Evolutionary conservation across 2,888 invertebrate species (phyloP).

Genomic region (Venusia cambrica): DNA sequence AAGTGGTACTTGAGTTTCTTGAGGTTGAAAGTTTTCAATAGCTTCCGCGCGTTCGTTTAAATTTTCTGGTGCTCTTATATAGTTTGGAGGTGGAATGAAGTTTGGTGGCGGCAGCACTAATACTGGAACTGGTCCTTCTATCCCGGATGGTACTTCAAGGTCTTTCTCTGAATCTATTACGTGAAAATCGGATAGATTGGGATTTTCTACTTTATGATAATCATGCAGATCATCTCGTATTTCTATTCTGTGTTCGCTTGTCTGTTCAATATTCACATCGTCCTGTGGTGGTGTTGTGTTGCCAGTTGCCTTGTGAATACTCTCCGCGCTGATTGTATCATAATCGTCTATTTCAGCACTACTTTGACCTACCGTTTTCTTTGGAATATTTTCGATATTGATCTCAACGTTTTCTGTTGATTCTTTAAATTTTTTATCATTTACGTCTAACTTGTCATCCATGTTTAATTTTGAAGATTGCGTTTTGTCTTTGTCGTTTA

Average conservation of each 20-base stretch:
- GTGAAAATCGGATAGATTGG: constrained; percentile 55
- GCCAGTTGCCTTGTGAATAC: background rate
- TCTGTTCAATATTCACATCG: constrained; percentile 13
- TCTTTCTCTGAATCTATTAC: constrained; percentile 69
- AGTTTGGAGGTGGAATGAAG: constrained; percentile 34
- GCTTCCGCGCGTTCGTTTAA: background rate
- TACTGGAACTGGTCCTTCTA: constrained; percentile 68
- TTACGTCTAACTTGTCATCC: constrained; percentile 16
- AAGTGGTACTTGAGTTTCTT: background rate
- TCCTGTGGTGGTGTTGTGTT: background rate
- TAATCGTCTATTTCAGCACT: background rate
- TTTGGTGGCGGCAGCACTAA: constrained; percentile 58
- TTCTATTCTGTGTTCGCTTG: constrained; percentile 21
- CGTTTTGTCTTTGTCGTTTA: constrained; percentile 1
- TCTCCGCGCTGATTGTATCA: background rate
- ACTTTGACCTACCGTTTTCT: background rate
- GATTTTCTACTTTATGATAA: constrained; percentile 42
- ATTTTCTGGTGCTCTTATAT: constrained; percentile 7
- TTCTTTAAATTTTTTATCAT: constrained; percentile 6
- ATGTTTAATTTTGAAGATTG: constrained; percentile 1
- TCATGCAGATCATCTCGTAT: constrained; percentile 21
- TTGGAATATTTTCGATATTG: background rate
- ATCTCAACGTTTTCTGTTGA: background rate
- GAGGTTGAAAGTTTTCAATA: background rate
- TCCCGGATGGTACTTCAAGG: constrained; percentile 67